phyloP scores from a whole-genome alignment of 1,140 invertebrate species.

The Periplaneta americana region DNA sequence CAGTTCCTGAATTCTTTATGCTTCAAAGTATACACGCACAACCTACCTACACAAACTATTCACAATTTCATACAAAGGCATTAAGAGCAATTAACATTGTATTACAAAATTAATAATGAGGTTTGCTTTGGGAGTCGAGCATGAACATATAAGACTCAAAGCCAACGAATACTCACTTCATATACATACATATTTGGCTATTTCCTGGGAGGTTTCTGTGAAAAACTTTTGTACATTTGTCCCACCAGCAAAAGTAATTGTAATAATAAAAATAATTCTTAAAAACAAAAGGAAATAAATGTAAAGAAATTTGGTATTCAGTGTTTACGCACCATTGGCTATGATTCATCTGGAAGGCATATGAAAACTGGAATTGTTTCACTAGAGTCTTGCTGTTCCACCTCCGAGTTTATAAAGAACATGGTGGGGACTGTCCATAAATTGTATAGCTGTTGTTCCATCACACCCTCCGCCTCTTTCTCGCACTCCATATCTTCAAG shows the following conservation, averaged over 20 bases:
- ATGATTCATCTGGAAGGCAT: neutral
- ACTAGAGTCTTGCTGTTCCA: neutral
- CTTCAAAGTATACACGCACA: too few relatives aligned
- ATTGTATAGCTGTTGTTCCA: constrained; percentile 29
- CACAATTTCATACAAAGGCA: too few relatives aligned
- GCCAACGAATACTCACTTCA: too few relatives aligned
- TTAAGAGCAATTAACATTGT: too few relatives aligned
- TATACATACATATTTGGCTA: neutral
- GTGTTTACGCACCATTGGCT: neutral
- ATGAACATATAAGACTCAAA: too few relatives aligned
- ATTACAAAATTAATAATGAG: too few relatives aligned
- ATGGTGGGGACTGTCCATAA: constrained; percentile 34
- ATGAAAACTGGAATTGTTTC: neutral
- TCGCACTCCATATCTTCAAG: constrained; percentile 28
- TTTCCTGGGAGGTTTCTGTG: neutral
- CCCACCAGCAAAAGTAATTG: neutral
- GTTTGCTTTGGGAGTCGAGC: too few relatives aligned
- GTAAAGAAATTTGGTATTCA: neutral
- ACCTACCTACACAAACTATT: too few relatives aligned
- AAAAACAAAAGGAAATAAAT: neutral
- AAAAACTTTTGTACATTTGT: neutral
- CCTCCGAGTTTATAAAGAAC: constrained; percentile 26
- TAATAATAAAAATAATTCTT: too few relatives aligned
- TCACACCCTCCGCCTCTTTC: constrained; percentile 29
- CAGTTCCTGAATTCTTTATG: too few relatives aligned